Conservation (phyloP, 2,113 vertebrate genomes). For the Tragelaphus strepsiceros region DNA sequence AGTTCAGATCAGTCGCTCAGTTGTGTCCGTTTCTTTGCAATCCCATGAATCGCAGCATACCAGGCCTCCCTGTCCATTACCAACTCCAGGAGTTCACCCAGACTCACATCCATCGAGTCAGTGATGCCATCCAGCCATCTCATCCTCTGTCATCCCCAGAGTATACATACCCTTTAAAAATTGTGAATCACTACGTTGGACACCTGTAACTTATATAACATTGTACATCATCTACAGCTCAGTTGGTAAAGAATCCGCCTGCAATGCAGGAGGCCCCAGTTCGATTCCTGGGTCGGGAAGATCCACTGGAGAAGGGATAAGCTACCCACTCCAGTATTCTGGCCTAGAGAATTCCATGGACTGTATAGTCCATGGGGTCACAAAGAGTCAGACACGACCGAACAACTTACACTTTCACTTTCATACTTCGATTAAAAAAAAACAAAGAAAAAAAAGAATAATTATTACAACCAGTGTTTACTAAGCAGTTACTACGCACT, state of each 20-base stretch:
- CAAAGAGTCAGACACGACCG: background rate
- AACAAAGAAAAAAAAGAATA: background rate
- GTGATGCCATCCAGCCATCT: too few species aligned
- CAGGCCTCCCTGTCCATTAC: too few species aligned
- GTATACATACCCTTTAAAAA: background rate
- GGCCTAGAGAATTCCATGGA: background rate
- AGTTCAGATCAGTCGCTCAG: too few species aligned
- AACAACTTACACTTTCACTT: background rate
- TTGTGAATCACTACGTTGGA: background rate
- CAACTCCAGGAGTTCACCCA: too few species aligned
- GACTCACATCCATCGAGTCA: too few species aligned
- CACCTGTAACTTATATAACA: background rate
- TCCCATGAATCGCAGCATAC: too few species aligned
- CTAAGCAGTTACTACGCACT: accelerated
- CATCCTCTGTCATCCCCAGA: too few species aligned
- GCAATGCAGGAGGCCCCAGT: background rate
- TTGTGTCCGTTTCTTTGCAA: too few species aligned
- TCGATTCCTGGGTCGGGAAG: background rate
- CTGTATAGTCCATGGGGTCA: background rate
- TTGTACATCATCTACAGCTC: background rate
- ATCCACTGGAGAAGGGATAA: background rate
- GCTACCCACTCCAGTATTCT: background rate
- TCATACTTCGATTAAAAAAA: background rate
- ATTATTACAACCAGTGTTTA: accelerated
- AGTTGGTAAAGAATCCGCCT: background rate